Evolutionary conservation across 2,797 vertebrate genomes (phyloP).

Genomic region (Galagoides demidoff): DNA sequence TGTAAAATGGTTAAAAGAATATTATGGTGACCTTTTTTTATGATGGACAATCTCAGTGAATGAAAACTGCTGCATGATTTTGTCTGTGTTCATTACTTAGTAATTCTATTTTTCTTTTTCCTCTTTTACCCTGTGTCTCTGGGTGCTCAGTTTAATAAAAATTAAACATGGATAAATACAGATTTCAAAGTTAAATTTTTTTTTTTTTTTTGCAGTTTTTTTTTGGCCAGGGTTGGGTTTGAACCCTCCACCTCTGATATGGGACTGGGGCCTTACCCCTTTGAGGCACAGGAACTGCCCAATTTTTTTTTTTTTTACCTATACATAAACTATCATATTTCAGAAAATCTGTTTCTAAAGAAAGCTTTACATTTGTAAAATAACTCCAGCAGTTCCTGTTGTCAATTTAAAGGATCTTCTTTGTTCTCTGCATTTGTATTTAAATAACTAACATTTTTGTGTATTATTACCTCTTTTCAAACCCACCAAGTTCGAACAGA

Average conservation of each 20-base stretch:
- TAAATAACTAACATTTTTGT: not conserved
- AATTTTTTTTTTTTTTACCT: not conserved
- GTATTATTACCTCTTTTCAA: not conserved
- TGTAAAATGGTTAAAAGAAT: not conserved
- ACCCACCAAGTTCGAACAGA: not conserved
- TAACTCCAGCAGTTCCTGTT: rapidly evolving
- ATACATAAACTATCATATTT: not conserved
- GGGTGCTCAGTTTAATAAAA: not conserved
- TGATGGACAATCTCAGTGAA: not conserved
- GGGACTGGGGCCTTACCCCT: no score
- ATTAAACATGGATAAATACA: not conserved
- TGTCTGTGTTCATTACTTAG: not conserved
- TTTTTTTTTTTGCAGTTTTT: no score
- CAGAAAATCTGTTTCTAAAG: not conserved
- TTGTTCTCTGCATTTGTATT: no score
- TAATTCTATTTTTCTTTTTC: not conserved
- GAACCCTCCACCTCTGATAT: no score
- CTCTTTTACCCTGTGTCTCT: not conserved
- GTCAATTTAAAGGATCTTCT: not conserved
- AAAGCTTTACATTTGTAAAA: not conserved
- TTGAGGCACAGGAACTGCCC: no score
- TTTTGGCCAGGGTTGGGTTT: no score
- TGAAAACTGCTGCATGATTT: not conserved
- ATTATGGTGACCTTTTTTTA: not conserved
- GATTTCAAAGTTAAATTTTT: not conserved